phyloP scores from a whole-genome alignment of 2,888 invertebrate species.

The Dicranocentrus wangi region DNA sequence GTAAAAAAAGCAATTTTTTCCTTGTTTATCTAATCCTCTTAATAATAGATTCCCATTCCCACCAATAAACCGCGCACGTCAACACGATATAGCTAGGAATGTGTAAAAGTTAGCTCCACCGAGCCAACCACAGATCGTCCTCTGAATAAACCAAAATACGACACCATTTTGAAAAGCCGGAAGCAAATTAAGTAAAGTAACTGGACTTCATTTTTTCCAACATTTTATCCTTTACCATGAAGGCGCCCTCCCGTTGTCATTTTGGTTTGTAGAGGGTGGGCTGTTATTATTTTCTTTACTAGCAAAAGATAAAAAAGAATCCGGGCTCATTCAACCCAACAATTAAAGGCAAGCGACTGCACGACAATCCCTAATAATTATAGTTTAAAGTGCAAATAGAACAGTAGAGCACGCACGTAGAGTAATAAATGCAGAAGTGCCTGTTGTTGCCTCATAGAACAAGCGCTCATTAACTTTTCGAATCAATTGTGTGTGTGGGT shows the following conservation, averaged over 20 bases:
- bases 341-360: not conserved
- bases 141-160: slow-evolving; percentile 18
- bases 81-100: not conserved
- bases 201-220: slow-evolving; percentile 28
- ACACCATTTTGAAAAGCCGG: slow-evolving; percentile 41
- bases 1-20: slow-evolving; percentile 11
- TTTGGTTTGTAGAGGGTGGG: no score
- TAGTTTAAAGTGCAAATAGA: slow-evolving; percentile 9
- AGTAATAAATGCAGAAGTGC: not conserved
- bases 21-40: slow-evolving; percentile 1
- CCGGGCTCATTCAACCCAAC: no score
- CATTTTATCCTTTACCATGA: not conserved
- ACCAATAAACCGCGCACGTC: not conserved
- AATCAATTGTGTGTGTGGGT: slow-evolving; percentile 3
- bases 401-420: slow-evolving; percentile 3
- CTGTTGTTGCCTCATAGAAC: not conserved
- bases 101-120: not conserved
- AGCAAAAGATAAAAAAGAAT: no score
- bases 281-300: no score
- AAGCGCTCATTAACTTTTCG: not conserved
- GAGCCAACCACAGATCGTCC: no score
- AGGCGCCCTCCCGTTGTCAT: not conserved
- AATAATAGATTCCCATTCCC: slow-evolving; percentile 10
- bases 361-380: slow-evolving; percentile 7
- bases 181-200: slow-evolving; percentile 38